Evolutionary conservation across 2,113 vertebrate genomes (phyloP).

Genomic region (Elachura formosa): DNA sequence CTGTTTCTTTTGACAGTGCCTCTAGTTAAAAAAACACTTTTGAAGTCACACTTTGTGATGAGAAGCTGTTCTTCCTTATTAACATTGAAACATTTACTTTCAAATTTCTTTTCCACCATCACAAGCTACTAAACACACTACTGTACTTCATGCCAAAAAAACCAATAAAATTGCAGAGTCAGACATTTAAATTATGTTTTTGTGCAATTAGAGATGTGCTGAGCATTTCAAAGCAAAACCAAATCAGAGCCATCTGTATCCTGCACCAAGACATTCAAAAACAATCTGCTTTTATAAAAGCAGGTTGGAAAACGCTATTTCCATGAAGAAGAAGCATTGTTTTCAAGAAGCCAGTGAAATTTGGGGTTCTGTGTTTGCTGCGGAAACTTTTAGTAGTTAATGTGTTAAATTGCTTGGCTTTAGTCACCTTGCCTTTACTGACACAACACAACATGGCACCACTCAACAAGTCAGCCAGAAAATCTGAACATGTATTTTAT

Average conservation of each 20-base stretch:
- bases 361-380: neutral
- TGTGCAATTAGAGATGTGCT: neutral
- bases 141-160: neutral
- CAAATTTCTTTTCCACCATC: neutral
- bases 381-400: neutral
- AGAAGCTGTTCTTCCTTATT: neutral
- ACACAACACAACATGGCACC: neutral
- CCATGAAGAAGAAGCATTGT: neutral
- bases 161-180: neutral
- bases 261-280: neutral
- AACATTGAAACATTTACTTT: neutral
- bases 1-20: neutral
- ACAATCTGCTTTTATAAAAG: neutral
- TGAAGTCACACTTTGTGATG: neutral
- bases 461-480: neutral
- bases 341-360: neutral
- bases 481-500: neutral
- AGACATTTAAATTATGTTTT: neutral
- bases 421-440: neutral
- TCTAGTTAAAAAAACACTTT: neutral
- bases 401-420: neutral
- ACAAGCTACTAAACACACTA: neutral
- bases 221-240: neutral
- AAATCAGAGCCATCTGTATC: neutral
- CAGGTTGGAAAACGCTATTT: neutral